Conservation (phyloP, 1,140 invertebrate genomes). For the Diplogasteroides magnus region DNA sequence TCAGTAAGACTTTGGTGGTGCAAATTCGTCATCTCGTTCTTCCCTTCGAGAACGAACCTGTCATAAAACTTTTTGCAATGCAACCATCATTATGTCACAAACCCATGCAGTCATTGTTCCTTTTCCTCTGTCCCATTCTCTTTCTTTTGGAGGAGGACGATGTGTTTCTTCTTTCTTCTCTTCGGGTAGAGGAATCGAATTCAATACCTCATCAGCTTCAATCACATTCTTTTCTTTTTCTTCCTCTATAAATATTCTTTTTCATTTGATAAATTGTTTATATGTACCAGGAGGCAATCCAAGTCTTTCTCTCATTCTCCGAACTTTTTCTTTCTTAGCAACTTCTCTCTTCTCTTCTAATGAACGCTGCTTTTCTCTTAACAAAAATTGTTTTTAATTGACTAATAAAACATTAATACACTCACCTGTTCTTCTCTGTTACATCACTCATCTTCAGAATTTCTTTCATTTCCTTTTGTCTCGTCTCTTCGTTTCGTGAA, state of each 20-base stretch:
- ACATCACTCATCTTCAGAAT: constrained; percentile 11
- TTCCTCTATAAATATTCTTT: too few species aligned
- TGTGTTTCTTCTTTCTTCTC: background rate
- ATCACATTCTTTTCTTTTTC: background rate
- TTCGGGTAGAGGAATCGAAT: background rate
- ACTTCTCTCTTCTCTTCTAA: constrained; percentile 1
- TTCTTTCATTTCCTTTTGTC: constrained; percentile 14
- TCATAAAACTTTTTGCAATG: background rate
- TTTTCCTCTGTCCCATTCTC: constrained; percentile 30
- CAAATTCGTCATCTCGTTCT: constrained; percentile 25
- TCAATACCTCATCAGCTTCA: background rate
- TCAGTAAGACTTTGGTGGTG: constrained; percentile 19
- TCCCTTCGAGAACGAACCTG: constrained; percentile 12
- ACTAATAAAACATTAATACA: background rate
- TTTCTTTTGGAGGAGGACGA: background rate
- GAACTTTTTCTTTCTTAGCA: background rate
- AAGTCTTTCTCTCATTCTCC: constrained; percentile 7
- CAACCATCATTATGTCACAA: too few species aligned
- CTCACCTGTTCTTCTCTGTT: constrained; percentile 8
- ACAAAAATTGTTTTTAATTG: background rate
- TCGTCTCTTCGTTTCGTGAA: constrained; percentile 12
- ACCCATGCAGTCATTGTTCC: constrained; percentile 17
- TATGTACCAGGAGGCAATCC: constrained; percentile 8
- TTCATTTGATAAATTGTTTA: background rate
- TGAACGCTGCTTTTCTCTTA: constrained; percentile 8